Percentiles rank a stretch among this genome's conserved stretches.
These are phyloP conservation scores for Temnothorax rugatulus DNA, from an alignment of 2,888 invertebrate genomes.

Conservation along the genomic window DNA sequence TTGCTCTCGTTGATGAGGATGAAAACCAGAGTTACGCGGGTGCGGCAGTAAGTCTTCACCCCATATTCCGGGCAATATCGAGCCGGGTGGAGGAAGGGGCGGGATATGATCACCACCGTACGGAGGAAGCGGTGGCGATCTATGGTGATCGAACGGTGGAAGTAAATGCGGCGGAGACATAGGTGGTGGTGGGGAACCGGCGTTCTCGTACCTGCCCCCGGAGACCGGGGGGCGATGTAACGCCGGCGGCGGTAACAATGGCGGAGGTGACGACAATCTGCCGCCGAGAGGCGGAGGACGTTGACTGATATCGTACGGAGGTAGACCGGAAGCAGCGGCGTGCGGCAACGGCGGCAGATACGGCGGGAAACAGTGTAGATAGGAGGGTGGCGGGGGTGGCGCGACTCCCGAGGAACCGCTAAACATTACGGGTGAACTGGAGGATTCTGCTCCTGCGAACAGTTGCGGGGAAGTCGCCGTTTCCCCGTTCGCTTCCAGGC, in stretches of 20 bases:
- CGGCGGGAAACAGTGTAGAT: slow-evolving; percentile 87
- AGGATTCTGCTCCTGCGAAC: slow-evolving; percentile 85
- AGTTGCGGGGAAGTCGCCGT: slow-evolving; percentile 85
- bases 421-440: slow-evolving; percentile 86
- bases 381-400: slow-evolving; percentile 87
- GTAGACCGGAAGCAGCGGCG: slow-evolving; percentile 82
- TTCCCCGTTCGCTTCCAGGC: slow-evolving; percentile 87
- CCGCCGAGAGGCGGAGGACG: slow-evolving; percentile 86
- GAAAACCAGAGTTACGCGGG: slow-evolving; percentile 81
- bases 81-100: slow-evolving; percentile 62
- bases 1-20: slow-evolving; percentile 75
- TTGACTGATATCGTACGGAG: slow-evolving; percentile 85
- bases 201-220: slow-evolving; percentile 82
- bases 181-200: slow-evolving; percentile 81
- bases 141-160: slow-evolving; percentile 79
- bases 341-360: slow-evolving; percentile 88
- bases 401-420: slow-evolving; percentile 86
- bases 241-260: slow-evolving; percentile 85
- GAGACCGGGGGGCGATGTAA: slow-evolving; percentile 85
- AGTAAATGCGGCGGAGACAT: slow-evolving; percentile 81
- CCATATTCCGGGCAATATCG: slow-evolving; percentile 76
- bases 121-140: slow-evolving; percentile 83
- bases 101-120: slow-evolving; percentile 84
- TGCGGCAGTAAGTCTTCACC: slow-evolving; percentile 80
- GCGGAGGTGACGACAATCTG: slow-evolving; percentile 87